Evolutionary conservation across 2,797 vertebrate species (phyloP), one percentile per base, ranked within the genome.

Genomic region (Myripristis jacobus): DNA sequence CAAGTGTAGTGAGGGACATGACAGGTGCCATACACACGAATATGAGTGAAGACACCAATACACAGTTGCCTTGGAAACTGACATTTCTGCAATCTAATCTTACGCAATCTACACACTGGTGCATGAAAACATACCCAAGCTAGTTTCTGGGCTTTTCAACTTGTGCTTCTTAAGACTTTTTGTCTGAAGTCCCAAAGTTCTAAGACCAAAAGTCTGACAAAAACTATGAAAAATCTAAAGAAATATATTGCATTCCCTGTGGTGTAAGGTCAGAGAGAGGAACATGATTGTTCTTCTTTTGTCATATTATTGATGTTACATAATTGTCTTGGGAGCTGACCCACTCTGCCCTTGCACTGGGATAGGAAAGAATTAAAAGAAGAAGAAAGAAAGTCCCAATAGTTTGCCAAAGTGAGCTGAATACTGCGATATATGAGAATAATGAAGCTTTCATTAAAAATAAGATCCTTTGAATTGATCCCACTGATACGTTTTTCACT

Each of bases 31-130:
- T 43, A 15, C 41, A 43, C 10, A 41, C 7, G 74, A 78, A 79
- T 60, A 55, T 84, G 70, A 77, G 69, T 64, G 81, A 78, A 75
- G 46, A 84, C 64, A 80, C 70, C 73, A 83, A 84, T 79, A 66
- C 21, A 72, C 72, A 73, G 89, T 92, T 90, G 86, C 88, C 89
- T 79, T 85, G 90, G 90, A 86, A 89, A 92, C 90, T 59, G 75
- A 81, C 71, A 65, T 73, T 73, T 57, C 75, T 82, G 68, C 78
- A 62, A 71, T 83, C 69, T 73, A 73, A 60, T 70, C 86, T 85
- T 86, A 83, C 81, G 77, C 84, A 87, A 90, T 88, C 66, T 53
- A 50, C 43, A 60, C 38, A 3, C 38, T 41, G 70, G 69, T 47
- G 66, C 48, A 6, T 62, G 77, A 81, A 78, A 86, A 51, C 83